Base-by-base conservation (phyloP, 2,888 invertebrate genomes). In the Drosophila austrosaltans region DNA sequence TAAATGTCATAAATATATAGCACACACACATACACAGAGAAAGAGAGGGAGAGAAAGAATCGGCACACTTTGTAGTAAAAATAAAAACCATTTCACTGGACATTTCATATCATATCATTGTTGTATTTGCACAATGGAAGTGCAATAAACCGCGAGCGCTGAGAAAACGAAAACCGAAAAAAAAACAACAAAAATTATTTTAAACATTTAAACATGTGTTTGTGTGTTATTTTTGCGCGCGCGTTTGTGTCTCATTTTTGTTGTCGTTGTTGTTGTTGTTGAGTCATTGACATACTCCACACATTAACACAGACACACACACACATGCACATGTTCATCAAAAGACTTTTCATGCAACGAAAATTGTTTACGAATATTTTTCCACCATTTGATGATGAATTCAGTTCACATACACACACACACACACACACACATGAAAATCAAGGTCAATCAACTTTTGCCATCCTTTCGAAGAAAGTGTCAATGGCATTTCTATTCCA, bases 111-210 rank as follows among this genome's bases (percentile, higher is more conserved):
- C 60, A 63, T 48, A 42, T 25, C 36, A 48, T 53, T 28, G 63
- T 60, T 68, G 54, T 75, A 69, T 80, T 88, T 86, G 73, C 77
- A 83, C 78, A 81, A 78, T 78, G 71, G 65, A 70, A 86, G 84
- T 77, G 87, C 89, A 83, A 83, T 79, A 84, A 84, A 89, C 87
- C 79, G 81, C 81, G 88, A 89, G 84, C 79, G 81, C 81, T 20
- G 30, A 7, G 63, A 16, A 22, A 48, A 22, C 20, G 22, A 48
- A 48, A 10, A 25, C 3, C 1, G 4, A 22, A 22, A 25, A 10
- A 10, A 48, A 22, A 48, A 8, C 36, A 36, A 36, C 36, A 8
- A 8, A 48, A 22, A 8, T 36, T 36, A 22, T 48, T 48, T 48
- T 48, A 54, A 54, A 54, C 28, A 54, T 54, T 54, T 67, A 68